A percentile compares a stretch with the other conserved stretches of the same genome.
Conservation (phyloP, 2,113 vertebrate genomes). For the Sylvilagus bachmani region DNA sequence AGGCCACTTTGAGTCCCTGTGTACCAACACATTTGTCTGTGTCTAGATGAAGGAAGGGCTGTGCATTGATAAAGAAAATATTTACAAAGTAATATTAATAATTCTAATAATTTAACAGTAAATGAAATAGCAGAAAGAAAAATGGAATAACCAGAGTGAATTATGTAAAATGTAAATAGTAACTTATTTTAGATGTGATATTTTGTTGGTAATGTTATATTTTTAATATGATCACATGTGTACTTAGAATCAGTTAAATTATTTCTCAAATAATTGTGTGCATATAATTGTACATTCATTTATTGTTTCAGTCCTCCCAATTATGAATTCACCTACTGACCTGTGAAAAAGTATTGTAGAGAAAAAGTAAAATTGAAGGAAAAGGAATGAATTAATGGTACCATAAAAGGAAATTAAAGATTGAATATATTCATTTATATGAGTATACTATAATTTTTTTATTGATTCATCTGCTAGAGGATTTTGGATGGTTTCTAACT, state of each 20-base stretch:
- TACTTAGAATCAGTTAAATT: constrained; percentile 7
- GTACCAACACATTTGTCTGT: background rate
- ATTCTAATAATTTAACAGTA: background rate
- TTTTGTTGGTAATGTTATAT: background rate
- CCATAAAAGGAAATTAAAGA: background rate
- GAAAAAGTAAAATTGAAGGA: constrained; percentile 31
- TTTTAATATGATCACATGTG: background rate
- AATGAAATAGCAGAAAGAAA: background rate
- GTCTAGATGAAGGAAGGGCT: background rate
- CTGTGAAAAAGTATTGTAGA: background rate
- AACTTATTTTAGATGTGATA: background rate
- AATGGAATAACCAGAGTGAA: background rate
- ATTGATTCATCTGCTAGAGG: background rate
- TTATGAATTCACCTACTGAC: background rate
- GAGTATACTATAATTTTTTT: background rate
- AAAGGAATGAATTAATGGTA: background rate
- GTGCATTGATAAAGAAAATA: background rate
- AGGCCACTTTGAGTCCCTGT: background rate
- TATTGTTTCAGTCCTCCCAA: constrained; percentile 18
- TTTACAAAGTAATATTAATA: background rate
- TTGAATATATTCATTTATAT: background rate
- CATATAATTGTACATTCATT: background rate
- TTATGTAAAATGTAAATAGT: background rate
- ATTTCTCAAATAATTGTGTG: background rate
- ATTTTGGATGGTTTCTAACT: background rate